Percentiles rank a stretch among this genome's conserved stretches.
Conservation (phyloP, 2,113 vertebrate genomes). For the Poeciliopsis retropinna region DNA sequence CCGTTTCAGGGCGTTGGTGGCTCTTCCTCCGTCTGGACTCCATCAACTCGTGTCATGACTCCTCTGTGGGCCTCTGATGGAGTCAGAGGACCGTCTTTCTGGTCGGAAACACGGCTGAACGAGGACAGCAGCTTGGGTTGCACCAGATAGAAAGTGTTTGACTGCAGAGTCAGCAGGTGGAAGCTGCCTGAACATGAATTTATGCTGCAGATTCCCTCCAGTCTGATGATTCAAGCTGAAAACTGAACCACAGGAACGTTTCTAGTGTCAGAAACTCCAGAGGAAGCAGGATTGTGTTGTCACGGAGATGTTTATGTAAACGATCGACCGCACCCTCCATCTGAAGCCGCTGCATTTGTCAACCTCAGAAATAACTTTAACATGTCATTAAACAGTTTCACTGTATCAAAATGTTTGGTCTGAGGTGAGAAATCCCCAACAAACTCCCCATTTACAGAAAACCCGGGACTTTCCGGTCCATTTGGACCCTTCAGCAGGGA, state of each 20-base stretch:
- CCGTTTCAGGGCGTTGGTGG: background rate
- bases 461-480: background rate
- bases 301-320: too few relatives aligned
- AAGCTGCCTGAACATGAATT: background rate
- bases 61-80: background rate
- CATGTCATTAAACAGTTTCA: background rate
- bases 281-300: too few relatives aligned
- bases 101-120: background rate
- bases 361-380: too few relatives aligned
- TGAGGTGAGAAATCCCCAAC: background rate
- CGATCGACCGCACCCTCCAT: too few relatives aligned
- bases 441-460: background rate
- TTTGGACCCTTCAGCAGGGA: too few relatives aligned
- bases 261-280: background rate
- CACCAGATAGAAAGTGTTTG: background rate
- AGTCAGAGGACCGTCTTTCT: background rate
- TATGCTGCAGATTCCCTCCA: background rate
- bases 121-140: background rate
- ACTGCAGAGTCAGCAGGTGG: background rate
- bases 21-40: background rate
- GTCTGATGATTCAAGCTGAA: background rate
- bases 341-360: too few relatives aligned
- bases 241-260: background rate
- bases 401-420: background rate
- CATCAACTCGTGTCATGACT: rapidly evolving